Conservation (phyloP, 1,140 invertebrate genomes). For the Saccostrea cuccullata region DNA sequence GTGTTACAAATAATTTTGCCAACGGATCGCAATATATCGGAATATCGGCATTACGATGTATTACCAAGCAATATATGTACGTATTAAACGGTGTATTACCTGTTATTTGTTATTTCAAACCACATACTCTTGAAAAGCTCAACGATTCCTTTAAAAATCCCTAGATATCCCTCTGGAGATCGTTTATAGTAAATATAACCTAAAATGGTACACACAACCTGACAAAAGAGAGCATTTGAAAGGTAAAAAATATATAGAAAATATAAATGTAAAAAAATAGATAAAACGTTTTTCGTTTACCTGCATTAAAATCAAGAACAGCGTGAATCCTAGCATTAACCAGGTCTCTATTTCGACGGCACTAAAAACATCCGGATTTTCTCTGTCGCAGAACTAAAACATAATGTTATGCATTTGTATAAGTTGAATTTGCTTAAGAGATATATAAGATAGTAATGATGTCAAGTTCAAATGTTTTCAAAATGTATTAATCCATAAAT, state of each 20-base stretch:
- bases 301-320: not conserved
- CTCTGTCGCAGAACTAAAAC: not conserved
- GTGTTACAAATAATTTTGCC: too few species aligned
- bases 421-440: too few species aligned
- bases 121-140: conserved; percentile 16
- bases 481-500: not conserved
- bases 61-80: too few species aligned
- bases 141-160: not conserved
- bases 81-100: not conserved
- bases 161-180: not conserved
- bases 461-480: not conserved
- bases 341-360: not conserved
- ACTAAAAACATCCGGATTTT: not conserved
- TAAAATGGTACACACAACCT: not conserved
- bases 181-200: not conserved
- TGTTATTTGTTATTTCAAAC: not conserved
- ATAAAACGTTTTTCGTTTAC: not conserved
- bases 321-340: not conserved
- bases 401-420: not conserved
- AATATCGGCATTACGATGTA: too few species aligned
- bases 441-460: not conserved
- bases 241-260: too few species aligned
- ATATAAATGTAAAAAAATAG: too few species aligned
- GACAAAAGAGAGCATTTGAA: not conserved
- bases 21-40: too few species aligned